A percentile compares a stretch with the other conserved stretches of the same genome.
These are phyloP conservation scores for Ochotona curzoniae DNA, from an alignment of 2,113 vertebrate species.

Conservation along the genomic window DNA sequence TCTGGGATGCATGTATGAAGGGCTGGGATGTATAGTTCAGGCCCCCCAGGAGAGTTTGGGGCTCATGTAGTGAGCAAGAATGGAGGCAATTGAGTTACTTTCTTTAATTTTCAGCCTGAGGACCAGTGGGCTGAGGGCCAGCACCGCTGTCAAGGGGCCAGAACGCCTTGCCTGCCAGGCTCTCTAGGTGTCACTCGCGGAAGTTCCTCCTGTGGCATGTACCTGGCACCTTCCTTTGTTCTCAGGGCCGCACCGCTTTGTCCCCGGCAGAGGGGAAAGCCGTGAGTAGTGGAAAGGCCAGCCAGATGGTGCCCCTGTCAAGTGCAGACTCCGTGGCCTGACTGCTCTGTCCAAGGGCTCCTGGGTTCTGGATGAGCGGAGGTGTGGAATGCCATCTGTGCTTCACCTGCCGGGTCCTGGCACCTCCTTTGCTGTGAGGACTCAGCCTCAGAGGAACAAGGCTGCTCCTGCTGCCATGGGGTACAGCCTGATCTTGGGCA, in stretches of 20 bases:
- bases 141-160: neutral
- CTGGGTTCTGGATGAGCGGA: neutral
- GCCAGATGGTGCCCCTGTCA: rapidly evolving
- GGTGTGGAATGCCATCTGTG: neutral
- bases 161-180: neutral
- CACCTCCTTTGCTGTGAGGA: neutral
- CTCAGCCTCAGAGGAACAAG: neutral
- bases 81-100: neutral
- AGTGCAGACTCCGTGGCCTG: neutral
- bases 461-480: neutral
- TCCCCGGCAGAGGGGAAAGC: neutral
- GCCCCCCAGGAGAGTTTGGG: neutral
- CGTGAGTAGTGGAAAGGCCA: neutral
- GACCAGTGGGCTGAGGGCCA: conserved; percentile 2
- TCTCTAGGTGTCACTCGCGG: neutral
- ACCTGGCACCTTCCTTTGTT: conserved; percentile 62
- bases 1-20: neutral
- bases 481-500: neutral
- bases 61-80: neutral
- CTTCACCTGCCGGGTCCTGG: neutral
- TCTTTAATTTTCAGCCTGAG: conserved; percentile 19
- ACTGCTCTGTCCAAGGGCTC: rapidly evolving
- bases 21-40: neutral
- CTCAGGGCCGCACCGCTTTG: conserved; percentile 27
- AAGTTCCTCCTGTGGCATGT: neutral